A percentile compares a stretch with the other conserved stretches of the same genome.
Conservation (phyloP, 2,113 vertebrate species). For the Pungitius pungitius region DNA sequence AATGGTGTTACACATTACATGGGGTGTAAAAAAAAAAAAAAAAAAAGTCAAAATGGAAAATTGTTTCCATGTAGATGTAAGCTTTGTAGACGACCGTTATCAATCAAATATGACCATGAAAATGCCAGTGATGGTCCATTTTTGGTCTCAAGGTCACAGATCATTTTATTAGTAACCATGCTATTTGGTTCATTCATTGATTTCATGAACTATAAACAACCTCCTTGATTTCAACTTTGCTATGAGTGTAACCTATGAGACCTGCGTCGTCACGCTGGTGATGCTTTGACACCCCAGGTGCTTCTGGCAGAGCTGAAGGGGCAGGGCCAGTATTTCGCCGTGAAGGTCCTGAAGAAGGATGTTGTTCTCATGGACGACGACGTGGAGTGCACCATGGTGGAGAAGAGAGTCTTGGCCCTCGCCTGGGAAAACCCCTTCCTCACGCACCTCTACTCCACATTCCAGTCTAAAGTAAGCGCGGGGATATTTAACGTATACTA, state of each 20-base stretch:
- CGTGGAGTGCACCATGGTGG: constrained; percentile 98
- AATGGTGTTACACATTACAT: background rate
- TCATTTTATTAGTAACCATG: background rate
- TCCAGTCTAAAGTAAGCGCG: constrained; percentile 91
- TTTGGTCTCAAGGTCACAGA: background rate
- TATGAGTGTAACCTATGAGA: background rate
- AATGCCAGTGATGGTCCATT: background rate
- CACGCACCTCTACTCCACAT: constrained; percentile 94
- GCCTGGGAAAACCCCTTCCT: constrained; percentile 97
- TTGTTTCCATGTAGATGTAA: background rate
- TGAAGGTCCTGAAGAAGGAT: constrained; percentile 96
- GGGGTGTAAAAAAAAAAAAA: background rate
- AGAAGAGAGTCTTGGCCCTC: constrained; percentile 93
- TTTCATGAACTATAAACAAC: background rate
- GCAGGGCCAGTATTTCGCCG: constrained; percentile 88
- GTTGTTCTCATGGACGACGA: constrained; percentile 98
- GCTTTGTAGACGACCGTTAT: background rate
- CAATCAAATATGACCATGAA: background rate
- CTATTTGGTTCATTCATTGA: background rate
- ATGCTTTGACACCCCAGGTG: constrained; percentile 80
- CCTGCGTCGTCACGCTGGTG: constrained; percentile 3
- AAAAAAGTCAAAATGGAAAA: too few species aligned
- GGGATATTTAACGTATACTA: background rate
- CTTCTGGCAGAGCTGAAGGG: constrained; percentile 93
- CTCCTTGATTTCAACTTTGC: background rate